These are phyloP conservation scores for Laticauda laticaudata DNA, from an alignment of 2,113 vertebrate species.

Conservation along the genomic window DNA sequence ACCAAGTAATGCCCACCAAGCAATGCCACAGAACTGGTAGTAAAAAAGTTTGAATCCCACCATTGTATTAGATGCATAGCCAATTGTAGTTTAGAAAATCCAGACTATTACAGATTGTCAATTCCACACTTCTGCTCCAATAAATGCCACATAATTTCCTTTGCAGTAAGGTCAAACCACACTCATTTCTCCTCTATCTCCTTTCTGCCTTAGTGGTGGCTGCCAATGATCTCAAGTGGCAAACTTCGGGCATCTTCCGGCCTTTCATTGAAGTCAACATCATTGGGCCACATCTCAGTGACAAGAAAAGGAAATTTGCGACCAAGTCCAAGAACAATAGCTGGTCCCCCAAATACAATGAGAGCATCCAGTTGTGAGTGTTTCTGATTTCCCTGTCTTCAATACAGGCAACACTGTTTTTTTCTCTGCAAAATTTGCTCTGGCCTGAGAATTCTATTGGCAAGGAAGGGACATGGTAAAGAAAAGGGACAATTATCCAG, in stretches of 20 bases:
- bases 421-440: not conserved
- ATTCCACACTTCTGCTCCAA: not conserved
- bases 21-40: too few species aligned
- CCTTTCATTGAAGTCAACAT: slow-evolving; percentile 97
- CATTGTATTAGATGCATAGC: not conserved
- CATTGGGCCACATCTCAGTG: slow-evolving; percentile 94
- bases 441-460: not conserved
- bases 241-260: slow-evolving; percentile 96
- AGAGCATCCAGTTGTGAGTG: slow-evolving; percentile 97
- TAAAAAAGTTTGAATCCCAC: too few species aligned
- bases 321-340: slow-evolving; percentile 99
- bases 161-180: not conserved
- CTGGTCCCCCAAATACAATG: slow-evolving; percentile 98
- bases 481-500: not conserved
- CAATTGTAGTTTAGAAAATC: not conserved
- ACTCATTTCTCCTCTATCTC: not conserved
- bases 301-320: slow-evolving; percentile 97
- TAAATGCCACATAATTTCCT: not conserved
- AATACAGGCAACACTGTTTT: not conserved
- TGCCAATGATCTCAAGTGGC: slow-evolving; percentile 97
- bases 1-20: too few species aligned
- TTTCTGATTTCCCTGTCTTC: too few species aligned
- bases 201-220: slow-evolving; percentile 82
- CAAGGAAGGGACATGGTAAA: not conserved
- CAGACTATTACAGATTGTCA: not conserved